A percentile compares a stretch with the other conserved stretches of the same genome.
These are phyloP conservation scores for Subacronicta megacephala DNA, from an alignment of 2,888 invertebrate species.

Conservation along the genomic window DNA sequence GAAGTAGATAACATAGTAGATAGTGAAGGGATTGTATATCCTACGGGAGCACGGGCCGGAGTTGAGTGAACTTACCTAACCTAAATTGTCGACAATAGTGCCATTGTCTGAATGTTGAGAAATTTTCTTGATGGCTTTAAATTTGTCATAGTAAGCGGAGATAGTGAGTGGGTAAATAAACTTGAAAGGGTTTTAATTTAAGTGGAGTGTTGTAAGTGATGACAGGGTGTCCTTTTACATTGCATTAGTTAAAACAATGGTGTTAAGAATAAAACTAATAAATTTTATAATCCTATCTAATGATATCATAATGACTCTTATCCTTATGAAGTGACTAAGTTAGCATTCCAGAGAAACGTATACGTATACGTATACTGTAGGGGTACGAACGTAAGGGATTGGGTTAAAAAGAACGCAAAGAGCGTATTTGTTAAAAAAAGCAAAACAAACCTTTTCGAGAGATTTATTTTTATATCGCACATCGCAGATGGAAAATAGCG, in stretches of 20 bases:
- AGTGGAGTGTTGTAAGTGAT: slow-evolving; percentile 26
- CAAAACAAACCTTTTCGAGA: too few species aligned
- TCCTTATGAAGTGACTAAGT: too few species aligned
- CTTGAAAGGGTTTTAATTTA: slow-evolving; percentile 35
- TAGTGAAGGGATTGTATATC: slow-evolving; percentile 76
- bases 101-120: slow-evolving; percentile 78
- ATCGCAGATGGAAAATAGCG: slow-evolving; percentile 3
- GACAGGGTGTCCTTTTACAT: slow-evolving; percentile 16
- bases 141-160: slow-evolving; percentile 68
- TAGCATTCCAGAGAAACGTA: too few species aligned
- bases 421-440: too few species aligned
- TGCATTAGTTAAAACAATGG: background rate
- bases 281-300: too few species aligned
- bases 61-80: slow-evolving; percentile 87
- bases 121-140: slow-evolving; percentile 73
- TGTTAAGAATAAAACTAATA: background rate
- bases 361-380: too few species aligned
- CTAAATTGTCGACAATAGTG: slow-evolving; percentile 83
- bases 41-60: slow-evolving; percentile 79
- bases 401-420: too few species aligned
- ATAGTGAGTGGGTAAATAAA: slow-evolving; percentile 60
- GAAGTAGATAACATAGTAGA: slow-evolving; percentile 56
- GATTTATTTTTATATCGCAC: too few species aligned
- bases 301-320: too few species aligned
- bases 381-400: too few species aligned